These are phyloP conservation scores for Pilophorus perplexus DNA, from an alignment of 2,888 invertebrate species.

Conservation along the genomic window DNA sequence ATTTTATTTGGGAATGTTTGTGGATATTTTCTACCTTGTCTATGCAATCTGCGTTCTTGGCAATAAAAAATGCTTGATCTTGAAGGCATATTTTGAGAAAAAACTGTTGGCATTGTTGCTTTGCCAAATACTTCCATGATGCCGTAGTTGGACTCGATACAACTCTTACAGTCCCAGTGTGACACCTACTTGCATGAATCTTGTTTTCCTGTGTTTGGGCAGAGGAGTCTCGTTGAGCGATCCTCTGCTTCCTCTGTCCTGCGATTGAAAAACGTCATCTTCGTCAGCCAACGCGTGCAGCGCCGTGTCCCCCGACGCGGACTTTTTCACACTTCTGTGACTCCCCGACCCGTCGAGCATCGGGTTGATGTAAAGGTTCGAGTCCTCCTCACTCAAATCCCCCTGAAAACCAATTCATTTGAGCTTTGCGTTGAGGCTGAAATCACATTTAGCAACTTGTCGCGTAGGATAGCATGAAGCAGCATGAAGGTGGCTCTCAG, in stretches of 20 bases:
- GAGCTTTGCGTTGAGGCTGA: too few relatives aligned
- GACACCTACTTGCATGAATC: slow-evolving; percentile 67
- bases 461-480: neutral
- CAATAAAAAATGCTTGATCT: too few relatives aligned
- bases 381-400: slow-evolving; percentile 66
- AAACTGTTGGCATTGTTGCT: too few relatives aligned
- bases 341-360: slow-evolving; percentile 55
- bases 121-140: too few relatives aligned
- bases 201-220: slow-evolving; percentile 81
- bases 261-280: slow-evolving; percentile 53
- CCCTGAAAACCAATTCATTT: too few relatives aligned
- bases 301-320: slow-evolving; percentile 71
- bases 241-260: slow-evolving; percentile 55
- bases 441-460: too few relatives aligned
- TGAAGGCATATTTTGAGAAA: too few relatives aligned
- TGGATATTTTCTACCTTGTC: too few relatives aligned
- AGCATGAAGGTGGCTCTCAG: neutral
- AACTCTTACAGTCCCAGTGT: too few relatives aligned
- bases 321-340: slow-evolving; percentile 66
- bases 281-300: slow-evolving; percentile 65
- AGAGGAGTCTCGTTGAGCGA: slow-evolving; percentile 65
- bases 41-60: too few relatives aligned
- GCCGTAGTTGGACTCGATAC: too few relatives aligned
- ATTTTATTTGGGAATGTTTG: neutral
- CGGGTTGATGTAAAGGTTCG: slow-evolving; percentile 86